Evolutionary conservation across 2,888 invertebrate genomes (phyloP).

Genomic region (Cabera pusaria): DNA sequence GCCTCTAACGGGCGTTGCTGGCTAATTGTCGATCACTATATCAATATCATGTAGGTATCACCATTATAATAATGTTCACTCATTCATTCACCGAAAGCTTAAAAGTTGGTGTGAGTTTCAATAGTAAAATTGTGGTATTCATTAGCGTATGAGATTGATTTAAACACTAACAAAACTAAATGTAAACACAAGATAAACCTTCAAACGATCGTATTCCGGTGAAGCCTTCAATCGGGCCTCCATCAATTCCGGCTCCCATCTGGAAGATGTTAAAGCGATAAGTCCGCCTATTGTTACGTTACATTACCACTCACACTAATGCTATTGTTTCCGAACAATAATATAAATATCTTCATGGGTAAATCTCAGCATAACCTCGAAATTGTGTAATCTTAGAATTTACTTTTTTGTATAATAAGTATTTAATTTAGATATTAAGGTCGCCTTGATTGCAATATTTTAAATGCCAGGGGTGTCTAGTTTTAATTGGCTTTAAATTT

Average conservation of each 20-base stretch:
- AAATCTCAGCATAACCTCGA: conserved; percentile 23
- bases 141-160: too few species aligned
- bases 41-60: too few species aligned
- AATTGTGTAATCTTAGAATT: conserved; percentile 17
- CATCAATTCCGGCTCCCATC: conserved; percentile 13
- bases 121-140: too few species aligned
- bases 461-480: conserved; percentile 20
- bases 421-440: conserved; percentile 22
- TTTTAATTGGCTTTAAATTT: conserved; percentile 10
- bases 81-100: too few species aligned
- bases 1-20: too few species aligned
- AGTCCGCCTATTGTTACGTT: conserved; percentile 32
- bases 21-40: too few species aligned
- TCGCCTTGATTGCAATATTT: conserved; percentile 7
- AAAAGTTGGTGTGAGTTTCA: too few species aligned
- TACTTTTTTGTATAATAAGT: conserved; percentile 16
- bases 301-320: conserved; percentile 20
- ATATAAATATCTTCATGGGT: conserved; percentile 26
- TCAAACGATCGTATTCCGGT: too few species aligned
- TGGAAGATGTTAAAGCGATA: conserved; percentile 31
- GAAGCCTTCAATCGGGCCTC: too few species aligned
- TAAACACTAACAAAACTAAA: too few species aligned
- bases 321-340: conserved; percentile 29
- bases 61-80: too few species aligned
- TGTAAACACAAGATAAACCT: too few species aligned